These are phyloP conservation scores for Anneissia japonica DNA, from an alignment of 35 echinoderm and acorn worm species.

Conservation along the genomic window DNA sequence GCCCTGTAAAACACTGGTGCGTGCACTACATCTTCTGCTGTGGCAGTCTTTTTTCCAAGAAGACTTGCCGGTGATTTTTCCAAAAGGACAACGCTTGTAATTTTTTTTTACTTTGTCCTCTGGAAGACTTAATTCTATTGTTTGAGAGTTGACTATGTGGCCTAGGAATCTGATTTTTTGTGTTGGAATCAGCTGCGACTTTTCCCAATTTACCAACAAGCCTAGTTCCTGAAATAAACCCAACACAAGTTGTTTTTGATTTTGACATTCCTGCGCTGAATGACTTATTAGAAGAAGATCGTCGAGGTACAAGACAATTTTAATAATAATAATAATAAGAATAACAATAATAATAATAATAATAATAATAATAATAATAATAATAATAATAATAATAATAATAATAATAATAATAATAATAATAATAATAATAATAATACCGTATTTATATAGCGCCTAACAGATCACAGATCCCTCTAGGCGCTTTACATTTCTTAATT, in stretches of 20 bases:
- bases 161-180: slow-evolving; percentile 5
- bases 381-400: too few relatives aligned
- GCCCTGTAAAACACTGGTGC: neutral
- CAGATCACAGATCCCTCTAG: too few relatives aligned
- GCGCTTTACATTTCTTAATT: too few relatives aligned
- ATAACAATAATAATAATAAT: too few relatives aligned
- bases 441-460: too few relatives aligned
- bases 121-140: slow-evolving; percentile 2
- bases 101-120: neutral
- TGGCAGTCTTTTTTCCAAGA: slow-evolving; percentile 21
- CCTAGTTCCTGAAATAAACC: slow-evolving; percentile 18
- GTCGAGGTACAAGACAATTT: slow-evolving; percentile 19
- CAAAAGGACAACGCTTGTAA: neutral
- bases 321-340: neutral
- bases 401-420: too few relatives aligned
- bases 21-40: neutral
- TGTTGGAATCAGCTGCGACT: slow-evolving; percentile 9
- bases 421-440: too few relatives aligned
- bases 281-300: slow-evolving; percentile 6
- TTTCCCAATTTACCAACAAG: slow-evolving; percentile 17
- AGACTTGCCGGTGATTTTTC: slow-evolving; percentile 3
- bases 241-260: neutral
- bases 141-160: slow-evolving; percentile 11
- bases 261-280: neutral
- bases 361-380: too few relatives aligned